phyloP scores from a whole-genome alignment of 2,113 vertebrate genomes.

The Cynopterus brachyotis region DNA sequence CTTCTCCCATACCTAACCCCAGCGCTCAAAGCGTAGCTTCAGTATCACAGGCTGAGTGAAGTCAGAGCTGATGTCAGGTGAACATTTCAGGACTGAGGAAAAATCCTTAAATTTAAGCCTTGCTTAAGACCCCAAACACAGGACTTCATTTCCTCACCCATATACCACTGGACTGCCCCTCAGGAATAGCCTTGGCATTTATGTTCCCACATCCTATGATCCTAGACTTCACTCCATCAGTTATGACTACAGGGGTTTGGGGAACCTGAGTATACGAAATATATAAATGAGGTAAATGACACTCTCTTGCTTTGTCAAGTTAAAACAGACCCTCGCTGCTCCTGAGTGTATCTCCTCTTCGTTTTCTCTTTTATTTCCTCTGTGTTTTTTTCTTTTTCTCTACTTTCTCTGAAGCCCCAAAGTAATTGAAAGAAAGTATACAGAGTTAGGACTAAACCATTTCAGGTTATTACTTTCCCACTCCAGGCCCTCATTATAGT shows the following conservation, averaged over 20 bases:
- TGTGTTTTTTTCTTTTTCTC: background rate
- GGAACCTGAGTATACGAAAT: background rate
- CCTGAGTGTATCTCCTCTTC: background rate
- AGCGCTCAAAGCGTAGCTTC: background rate
- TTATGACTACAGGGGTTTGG: too few species aligned
- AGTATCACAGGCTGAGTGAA: rapidly evolving
- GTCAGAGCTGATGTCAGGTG: background rate
- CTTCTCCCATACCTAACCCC: background rate
- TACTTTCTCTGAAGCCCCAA: background rate
- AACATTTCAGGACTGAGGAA: background rate
- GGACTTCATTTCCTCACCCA: background rate
- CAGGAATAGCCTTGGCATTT: background rate
- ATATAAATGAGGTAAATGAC: background rate
- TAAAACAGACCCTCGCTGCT: background rate
- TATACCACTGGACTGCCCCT: background rate
- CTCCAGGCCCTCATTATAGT: background rate
- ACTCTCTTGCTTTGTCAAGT: background rate
- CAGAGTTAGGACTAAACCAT: background rate
- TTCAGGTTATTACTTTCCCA: background rate
- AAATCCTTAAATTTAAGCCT: background rate
- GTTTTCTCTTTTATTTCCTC: background rate
- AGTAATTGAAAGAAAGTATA: background rate
- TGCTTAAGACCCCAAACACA: background rate
- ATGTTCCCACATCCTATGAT: background rate
- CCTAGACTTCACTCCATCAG: background rate